Evolutionary conservation across 2,113 vertebrate species (phyloP), one percentile per base, ranked within the genome.

Genomic region (cattle (Bos taurus)): DNA sequence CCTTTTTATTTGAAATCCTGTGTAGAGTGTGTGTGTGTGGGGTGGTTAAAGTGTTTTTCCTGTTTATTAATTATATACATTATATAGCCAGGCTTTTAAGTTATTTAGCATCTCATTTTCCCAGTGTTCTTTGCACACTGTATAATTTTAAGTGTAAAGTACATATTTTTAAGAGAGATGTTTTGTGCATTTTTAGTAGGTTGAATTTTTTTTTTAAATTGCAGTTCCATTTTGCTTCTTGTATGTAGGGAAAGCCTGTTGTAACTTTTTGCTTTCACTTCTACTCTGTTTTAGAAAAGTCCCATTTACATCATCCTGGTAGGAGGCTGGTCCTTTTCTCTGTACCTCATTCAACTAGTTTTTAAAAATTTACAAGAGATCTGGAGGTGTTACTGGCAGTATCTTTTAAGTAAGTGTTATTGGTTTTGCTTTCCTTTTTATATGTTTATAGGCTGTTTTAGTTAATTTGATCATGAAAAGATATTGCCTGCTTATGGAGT

Each of bases 261-360:
- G 46, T 98, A 95, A 97, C 95, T 94, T 96, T 94, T 87, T 97
- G 95, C 87, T 97, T 96, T 94, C 89, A 88, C 48, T 17, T 81
- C 46, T 96, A 80, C 98, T 94, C 26, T 98, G 48, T 89, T 80
- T 46, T 98, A 99, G 99, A 99, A 99, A 99, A 99, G 99, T 93
- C 99, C 99, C 4, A 99, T 99, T 98, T 99, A 99, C 92, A 67
- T 99, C 94, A 93, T 99, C 98, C 92, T 99, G 86, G 91, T 99
- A 0, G 99, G 99, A 71, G 99, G 99, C 95, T 99, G 99, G 99
- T 99, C 99, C n/a, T 99, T 99, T 81, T 99, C 99, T 25, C 50
- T 99, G 21, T 99, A 99, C 98, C 98, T 99, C 95, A 99, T 99
- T 82, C 99, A 99, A 98, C 99, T 99, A 28, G 99, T 99, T 96